Evolutionary conservation across 2,113 vertebrate genomes (phyloP).

Genomic region (Empidonax traillii): DNA sequence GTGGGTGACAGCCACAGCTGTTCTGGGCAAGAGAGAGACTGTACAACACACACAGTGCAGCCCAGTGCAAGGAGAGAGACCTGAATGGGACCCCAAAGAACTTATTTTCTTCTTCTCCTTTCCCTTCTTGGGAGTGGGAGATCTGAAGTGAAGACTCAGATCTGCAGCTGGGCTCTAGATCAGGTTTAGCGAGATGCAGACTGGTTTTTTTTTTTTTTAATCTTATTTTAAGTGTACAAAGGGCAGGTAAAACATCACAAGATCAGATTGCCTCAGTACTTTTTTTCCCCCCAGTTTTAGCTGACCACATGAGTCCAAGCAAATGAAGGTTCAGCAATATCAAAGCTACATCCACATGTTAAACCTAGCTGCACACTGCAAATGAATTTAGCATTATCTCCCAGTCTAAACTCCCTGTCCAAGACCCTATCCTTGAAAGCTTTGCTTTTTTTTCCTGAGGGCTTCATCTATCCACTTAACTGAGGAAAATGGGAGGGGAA

Average conservation of each 20-base stretch:
- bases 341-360: neutral
- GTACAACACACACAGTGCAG: neutral
- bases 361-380: neutral
- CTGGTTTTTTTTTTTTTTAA: neutral
- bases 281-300: neutral
- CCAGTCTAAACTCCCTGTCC: neutral
- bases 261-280: neutral
- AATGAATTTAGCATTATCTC: neutral
- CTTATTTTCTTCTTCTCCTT: neutral
- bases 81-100: neutral
- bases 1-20: conserved; percentile 23
- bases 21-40: neutral
- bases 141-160: neutral
- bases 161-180: neutral
- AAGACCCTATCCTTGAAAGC: neutral
- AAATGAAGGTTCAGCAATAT: neutral
- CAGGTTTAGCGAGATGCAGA: neutral
- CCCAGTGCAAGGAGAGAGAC: neutral
- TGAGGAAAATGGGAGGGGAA: neutral
- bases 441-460: neutral
- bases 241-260: neutral
- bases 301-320: neutral
- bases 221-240: neutral
- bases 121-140: neutral
- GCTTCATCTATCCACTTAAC: neutral